Evolutionary conservation across 2,113 vertebrate genomes (phyloP).

Genomic region (Tetrax tetrax): DNA sequence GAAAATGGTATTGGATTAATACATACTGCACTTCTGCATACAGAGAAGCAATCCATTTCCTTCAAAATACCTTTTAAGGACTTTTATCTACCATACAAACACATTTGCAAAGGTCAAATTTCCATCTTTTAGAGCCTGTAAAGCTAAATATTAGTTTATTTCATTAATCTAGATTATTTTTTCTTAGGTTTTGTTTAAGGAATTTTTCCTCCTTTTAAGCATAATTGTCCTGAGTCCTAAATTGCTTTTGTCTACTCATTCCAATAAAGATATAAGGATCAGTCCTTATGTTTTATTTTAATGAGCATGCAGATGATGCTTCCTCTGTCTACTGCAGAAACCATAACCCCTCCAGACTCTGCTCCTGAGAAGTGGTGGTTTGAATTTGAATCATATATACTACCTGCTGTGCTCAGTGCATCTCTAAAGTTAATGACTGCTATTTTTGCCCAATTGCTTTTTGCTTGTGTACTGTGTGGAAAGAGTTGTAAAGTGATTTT

Average conservation of each 20-base stretch:
- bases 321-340: background rate
- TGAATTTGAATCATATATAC: constrained; percentile 46
- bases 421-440: constrained; percentile 55
- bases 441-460: constrained; percentile 63
- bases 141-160: background rate
- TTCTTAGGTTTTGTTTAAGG: background rate
- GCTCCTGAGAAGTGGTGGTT: constrained; percentile 4
- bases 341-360: constrained; percentile 1
- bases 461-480: constrained; percentile 8
- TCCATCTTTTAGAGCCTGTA: background rate
- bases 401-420: constrained; percentile 45
- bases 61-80: background rate
- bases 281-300: constrained; percentile 6
- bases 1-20: background rate
- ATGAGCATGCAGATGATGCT: background rate
- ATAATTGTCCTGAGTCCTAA: background rate
- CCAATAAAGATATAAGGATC: background rate
- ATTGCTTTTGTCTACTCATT: background rate
- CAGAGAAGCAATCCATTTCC: background rate
- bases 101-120: background rate
- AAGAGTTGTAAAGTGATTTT: constrained; percentile 38
- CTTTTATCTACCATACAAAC: background rate
- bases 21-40: background rate
- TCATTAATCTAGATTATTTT: background rate
- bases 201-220: background rate